Conservation (phyloP, 2,888 invertebrate genomes). For the Apotomis turbidana region DNA sequence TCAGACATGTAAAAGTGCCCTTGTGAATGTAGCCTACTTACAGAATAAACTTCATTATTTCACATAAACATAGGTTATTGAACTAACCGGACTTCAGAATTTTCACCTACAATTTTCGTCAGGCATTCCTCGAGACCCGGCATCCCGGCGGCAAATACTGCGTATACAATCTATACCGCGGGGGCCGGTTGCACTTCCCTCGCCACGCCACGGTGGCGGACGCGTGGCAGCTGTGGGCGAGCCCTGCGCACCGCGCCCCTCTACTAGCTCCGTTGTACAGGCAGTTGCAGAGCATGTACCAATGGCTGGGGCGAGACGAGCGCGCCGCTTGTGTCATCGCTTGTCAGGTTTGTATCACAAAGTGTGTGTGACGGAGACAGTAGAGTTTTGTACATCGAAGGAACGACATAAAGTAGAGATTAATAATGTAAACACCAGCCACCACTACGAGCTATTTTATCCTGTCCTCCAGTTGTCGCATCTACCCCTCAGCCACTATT, state of each 20-base stretch:
- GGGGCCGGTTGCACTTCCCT: conserved; percentile 81
- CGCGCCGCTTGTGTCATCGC: conserved; percentile 93
- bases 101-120: neutral
- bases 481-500: too few species aligned
- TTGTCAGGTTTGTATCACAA: conserved; percentile 86
- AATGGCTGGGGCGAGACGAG: conserved; percentile 92
- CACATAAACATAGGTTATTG: too few species aligned
- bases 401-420: too few species aligned
- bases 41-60: too few species aligned
- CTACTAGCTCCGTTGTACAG: conserved; percentile 91
- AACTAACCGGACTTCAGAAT: too few species aligned
- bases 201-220: conserved; percentile 84
- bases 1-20: too few species aligned
- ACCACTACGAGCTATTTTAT: too few species aligned
- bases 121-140: conserved; percentile 89
- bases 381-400: too few species aligned
- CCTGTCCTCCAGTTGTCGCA: too few species aligned
- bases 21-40: too few species aligned
- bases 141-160: conserved; percentile 90
- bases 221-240: conserved; percentile 85
- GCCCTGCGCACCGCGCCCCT: conserved; percentile 88
- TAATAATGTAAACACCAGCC: too few species aligned
- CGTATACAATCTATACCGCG: conserved; percentile 91
- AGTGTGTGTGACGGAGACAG: too few species aligned
- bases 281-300: conserved; percentile 94